These are phyloP conservation scores for Limonius californicus DNA, from an alignment of 1,140 invertebrate species.

Conservation along the genomic window DNA sequence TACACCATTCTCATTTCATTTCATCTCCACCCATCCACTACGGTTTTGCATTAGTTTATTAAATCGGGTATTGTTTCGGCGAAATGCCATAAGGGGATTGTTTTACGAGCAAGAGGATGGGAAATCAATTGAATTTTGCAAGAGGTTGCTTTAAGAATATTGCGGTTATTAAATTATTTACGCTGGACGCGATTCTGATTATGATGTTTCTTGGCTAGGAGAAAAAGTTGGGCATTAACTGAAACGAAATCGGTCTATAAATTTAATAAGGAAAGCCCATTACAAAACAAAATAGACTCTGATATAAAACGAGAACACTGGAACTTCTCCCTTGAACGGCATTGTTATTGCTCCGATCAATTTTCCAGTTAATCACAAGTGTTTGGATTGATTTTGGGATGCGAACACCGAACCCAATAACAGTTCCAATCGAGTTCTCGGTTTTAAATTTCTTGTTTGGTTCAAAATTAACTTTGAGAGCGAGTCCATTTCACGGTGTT, in stretches of 20 bases:
- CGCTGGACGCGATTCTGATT: no score
- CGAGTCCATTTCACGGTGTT: no score
- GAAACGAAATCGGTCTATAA: conserved; percentile 1
- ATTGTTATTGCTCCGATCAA: conserved; percentile 22
- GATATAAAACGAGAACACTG: conserved; percentile 1
- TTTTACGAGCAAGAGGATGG: conserved; percentile 13
- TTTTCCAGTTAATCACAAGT: conserved; percentile 24
- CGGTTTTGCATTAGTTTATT: conserved; percentile 42
- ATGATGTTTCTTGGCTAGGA: background rate
- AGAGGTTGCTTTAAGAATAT: background rate
- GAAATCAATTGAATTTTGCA: conserved; percentile 8
- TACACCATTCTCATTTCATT: conserved; percentile 41
- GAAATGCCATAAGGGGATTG: conserved; percentile 20
- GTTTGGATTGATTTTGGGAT: conserved; percentile 25
- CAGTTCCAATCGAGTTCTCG: conserved; percentile 18
- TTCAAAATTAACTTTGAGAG: conserved; percentile 19
- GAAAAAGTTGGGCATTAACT: background rate
- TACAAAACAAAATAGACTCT: background rate
- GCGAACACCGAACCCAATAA: conserved; percentile 22
- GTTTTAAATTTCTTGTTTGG: conserved; percentile 24
- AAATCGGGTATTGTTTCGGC: conserved; percentile 38
- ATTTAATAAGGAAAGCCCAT: conserved; percentile 6
- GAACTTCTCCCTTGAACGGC: conserved; percentile 5
- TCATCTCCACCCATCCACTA: conserved; percentile 39
- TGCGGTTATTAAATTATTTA: background rate